Conservation (phyloP, 2,797 vertebrate genomes). For the Sebastes trivittatus region DNA sequence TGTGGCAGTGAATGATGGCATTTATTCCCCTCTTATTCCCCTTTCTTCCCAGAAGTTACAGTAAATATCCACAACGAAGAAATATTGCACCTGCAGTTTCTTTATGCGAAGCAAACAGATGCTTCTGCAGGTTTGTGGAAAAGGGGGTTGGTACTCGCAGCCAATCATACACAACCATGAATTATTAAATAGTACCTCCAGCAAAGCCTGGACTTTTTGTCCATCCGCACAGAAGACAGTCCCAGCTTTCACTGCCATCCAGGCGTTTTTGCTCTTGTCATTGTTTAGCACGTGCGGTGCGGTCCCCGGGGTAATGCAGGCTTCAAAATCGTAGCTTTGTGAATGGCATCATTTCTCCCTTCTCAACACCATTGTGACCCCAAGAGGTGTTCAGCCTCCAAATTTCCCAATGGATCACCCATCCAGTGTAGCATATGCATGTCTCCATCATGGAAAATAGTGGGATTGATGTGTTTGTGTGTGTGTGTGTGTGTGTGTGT, state of each 20-base stretch:
- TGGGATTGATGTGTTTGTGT: conserved; percentile 32
- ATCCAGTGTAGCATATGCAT: conserved; percentile 28
- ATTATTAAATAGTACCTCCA: conserved; percentile 78
- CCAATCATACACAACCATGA: conserved; percentile 71
- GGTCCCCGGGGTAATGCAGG: conserved; percentile 41
- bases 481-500: conserved; percentile 4
- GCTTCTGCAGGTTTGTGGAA: conserved; percentile 43
- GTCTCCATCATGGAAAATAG: conserved; percentile 7
- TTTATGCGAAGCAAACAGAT: conserved; percentile 42
- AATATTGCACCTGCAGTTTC: conserved; percentile 35
- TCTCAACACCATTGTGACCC: conserved; percentile 49
- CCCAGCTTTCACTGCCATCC: conserved; percentile 55
- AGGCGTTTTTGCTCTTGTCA: conserved; percentile 64
- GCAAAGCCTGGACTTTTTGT: conserved; percentile 70
- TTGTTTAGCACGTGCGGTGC: conserved; percentile 71
- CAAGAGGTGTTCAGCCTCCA: conserved; percentile 33
- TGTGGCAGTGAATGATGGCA: background rate
- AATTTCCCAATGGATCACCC: conserved; percentile 59
- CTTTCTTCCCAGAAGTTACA: background rate
- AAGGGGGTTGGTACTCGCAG: conserved; percentile 36
- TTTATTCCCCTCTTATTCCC: background rate
- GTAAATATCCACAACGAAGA: conserved; percentile 11
- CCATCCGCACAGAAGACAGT: conserved; percentile 59
- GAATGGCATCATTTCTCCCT: conserved; percentile 40
- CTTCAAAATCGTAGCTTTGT: conserved; percentile 28